Evolutionary conservation across 2,888 invertebrate species (phyloP).

Genomic region (Myathropa florea): DNA sequence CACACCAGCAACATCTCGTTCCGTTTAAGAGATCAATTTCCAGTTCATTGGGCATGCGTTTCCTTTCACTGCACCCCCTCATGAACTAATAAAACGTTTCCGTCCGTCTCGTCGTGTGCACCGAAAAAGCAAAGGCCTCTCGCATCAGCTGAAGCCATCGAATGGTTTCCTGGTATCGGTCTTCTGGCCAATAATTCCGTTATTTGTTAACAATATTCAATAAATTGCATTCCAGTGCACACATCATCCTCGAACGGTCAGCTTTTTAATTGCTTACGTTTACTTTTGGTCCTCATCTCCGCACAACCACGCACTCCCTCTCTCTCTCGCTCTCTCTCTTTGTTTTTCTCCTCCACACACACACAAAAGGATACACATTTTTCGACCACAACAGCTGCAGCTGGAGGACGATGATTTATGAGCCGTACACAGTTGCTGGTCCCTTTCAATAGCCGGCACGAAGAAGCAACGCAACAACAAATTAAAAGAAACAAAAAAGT

Average conservation of each 20-base stretch:
- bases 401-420: conserved; percentile 40
- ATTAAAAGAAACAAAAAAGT: not conserved
- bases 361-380: conserved; percentile 1
- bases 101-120: too few relatives aligned
- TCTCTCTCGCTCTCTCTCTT: not conserved
- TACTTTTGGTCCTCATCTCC: not conserved
- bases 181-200: conserved; percentile 3
- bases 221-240: conserved; percentile 54
- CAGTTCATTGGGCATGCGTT: too few relatives aligned
- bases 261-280: conserved; percentile 13
- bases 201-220: conserved; percentile 57
- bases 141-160: conserved; percentile 2
- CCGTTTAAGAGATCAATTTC: too few relatives aligned
- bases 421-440: not conserved
- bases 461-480: not conserved
- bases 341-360: too few relatives aligned
- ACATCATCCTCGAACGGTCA: conserved; percentile 3
- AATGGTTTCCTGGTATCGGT: conserved; percentile 1
- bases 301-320: not conserved
- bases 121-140: too few relatives aligned
- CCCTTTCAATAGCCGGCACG: not conserved
- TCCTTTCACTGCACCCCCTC: too few relatives aligned
- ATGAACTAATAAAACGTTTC: too few relatives aligned
- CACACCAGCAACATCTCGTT: too few relatives aligned
- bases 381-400: conserved; percentile 32